Base-by-base conservation (phyloP, 1,140 invertebrate genomes). In the Amphibalanus amphitrite region DNA sequence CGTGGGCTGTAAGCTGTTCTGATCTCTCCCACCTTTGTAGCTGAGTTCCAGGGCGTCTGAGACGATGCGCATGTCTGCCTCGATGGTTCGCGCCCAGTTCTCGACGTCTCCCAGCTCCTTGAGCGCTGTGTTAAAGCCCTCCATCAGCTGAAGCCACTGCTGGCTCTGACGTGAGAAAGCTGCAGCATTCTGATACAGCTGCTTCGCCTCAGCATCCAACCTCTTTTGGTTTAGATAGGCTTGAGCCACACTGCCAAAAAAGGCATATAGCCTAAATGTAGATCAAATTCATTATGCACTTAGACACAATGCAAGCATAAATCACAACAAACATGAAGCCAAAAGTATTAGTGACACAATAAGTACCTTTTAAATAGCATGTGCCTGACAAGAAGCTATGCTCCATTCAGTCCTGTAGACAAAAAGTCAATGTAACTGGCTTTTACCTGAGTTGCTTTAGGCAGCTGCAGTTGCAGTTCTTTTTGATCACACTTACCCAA, bases 21-120 rank as follows among this genome's bases (percentile, higher is more conserved):
- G n/a, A n/a, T n/a, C n/a, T 38, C 33, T 6, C 33, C 33, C 75
- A 82, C 89, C 91, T 86, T 95, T 95, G 80, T 98, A 97, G 28
- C 93, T 93, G 82, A 93, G 90, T 84, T 98, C 94, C 70, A 99
- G 83, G 29, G 93, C 92, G 77, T 89, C 90, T 33, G 92, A 91
- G 75, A 98, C 91, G 0, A 90, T 90, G 80, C 89, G 87, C 87
- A 98, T 95, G 80, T 99, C 97, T 69, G 88, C 88, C 82, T 99
- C 96, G 76, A 99, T 99, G 74, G 90, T 95, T 75, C 89, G 87
- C 0, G 96, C 92, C 96, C 96, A 99, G 81, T 97, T 98, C 80
- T 98, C 94, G 15, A 97, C 95, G 85, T 99, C 95, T 23, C 97
- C 97, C 69, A 99, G 87, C 85, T 99, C 95, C 85, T 99, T 99